These are phyloP conservation scores for Aphyosemion australe DNA, from an alignment of 2,113 vertebrate species.

Conservation along the genomic window DNA sequence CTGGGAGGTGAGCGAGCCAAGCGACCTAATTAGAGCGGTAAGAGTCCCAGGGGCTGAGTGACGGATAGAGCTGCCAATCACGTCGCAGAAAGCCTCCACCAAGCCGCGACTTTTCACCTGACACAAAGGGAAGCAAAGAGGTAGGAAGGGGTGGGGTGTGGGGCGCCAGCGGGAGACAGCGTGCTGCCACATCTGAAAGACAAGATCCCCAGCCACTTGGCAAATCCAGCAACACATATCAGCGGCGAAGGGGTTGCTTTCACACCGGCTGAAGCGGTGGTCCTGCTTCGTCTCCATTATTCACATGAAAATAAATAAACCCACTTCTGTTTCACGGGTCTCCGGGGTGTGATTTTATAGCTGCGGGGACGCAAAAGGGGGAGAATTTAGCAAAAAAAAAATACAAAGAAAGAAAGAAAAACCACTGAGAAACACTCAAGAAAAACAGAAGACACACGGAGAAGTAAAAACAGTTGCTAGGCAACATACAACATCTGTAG, in stretches of 20 bases:
- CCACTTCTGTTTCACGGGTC: conserved; percentile 65
- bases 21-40: conserved; percentile 79
- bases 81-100: conserved; percentile 54
- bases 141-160: conserved; percentile 9
- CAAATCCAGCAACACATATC: conserved; percentile 58
- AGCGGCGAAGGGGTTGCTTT: conserved; percentile 52
- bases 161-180: conserved; percentile 16
- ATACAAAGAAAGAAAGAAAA: conserved; percentile 52
- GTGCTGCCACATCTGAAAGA: conserved; percentile 36
- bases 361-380: conserved; percentile 54
- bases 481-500: conserved; percentile 83
- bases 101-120: conserved; percentile 74
- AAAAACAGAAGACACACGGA: conserved; percentile 45
- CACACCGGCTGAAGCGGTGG: conserved; percentile 52
- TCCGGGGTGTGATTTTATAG: conserved; percentile 75
- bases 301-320: conserved; percentile 78
- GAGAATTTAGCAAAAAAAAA: conserved; percentile 42
- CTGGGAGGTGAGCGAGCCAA: conserved; percentile 74
- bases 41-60: conserved; percentile 76
- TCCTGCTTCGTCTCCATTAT: conserved; percentile 75
- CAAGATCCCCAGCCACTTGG: conserved; percentile 43
- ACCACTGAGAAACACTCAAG: conserved; percentile 43
- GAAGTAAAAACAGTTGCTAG: conserved; percentile 79
- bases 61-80: conserved; percentile 83
- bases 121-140: conserved; percentile 57